Conservation (phyloP, 2,888 invertebrate species). For the Synergus itoensis region DNA sequence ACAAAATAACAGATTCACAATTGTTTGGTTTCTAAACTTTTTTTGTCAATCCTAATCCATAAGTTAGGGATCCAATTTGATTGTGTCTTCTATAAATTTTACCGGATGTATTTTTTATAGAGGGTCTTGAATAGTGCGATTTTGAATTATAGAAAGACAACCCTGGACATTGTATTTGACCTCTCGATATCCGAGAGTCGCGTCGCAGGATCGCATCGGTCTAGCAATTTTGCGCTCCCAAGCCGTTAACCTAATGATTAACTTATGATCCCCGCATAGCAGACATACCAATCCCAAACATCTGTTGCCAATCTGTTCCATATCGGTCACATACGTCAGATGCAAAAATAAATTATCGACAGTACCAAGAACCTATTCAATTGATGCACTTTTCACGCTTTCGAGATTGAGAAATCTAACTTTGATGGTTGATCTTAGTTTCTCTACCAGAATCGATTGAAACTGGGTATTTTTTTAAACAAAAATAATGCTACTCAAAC, state of each 20-base stretch:
- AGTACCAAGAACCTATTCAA: slow-evolving; percentile 34
- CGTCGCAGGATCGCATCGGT: slow-evolving; percentile 4
- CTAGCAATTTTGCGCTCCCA: slow-evolving; percentile 68
- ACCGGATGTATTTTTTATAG: background rate
- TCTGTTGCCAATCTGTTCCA: slow-evolving; percentile 71
- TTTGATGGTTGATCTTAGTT: background rate
- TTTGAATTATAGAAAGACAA: background rate
- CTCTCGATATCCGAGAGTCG: background rate
- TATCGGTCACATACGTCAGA: slow-evolving; percentile 63
- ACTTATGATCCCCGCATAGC: slow-evolving; percentile 68
- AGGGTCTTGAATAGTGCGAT: background rate
- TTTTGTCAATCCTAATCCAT: no score
- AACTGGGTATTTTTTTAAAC: background rate
- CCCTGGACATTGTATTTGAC: slow-evolving; percentile 3
- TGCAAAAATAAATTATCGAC: slow-evolving; percentile 49
- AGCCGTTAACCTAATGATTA: slow-evolving; percentile 70
- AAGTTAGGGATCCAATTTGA: background rate
- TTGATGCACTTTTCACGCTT: slow-evolving; percentile 33
- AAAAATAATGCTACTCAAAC: background rate
- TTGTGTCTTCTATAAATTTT: background rate
- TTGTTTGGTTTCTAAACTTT: no score
- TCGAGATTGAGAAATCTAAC: background rate
- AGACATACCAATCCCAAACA: slow-evolving; percentile 68
- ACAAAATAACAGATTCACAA: background rate
- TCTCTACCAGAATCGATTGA: background rate